Evolutionary conservation across 2,888 invertebrate genomes (phyloP).

Genomic region (Osmoderma eremita): DNA sequence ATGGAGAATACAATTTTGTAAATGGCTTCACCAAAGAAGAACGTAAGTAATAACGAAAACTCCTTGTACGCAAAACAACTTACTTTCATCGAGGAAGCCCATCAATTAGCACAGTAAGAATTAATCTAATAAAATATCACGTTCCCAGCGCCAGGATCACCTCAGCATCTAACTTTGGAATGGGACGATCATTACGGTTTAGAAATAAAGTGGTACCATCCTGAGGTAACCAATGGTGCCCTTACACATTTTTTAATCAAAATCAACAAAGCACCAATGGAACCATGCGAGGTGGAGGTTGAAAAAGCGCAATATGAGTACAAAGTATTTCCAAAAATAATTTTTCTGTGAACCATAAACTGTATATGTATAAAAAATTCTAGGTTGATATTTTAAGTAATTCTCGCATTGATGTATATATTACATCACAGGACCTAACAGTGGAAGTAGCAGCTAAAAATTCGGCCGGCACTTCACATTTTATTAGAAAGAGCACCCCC

Average conservation of each 20-base stretch:
- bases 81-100: not conserved
- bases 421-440: not conserved
- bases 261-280: not conserved
- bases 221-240: conserved; percentile 15
- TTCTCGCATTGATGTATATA: not conserved
- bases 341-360: not conserved
- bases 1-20: not conserved
- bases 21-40: not conserved
- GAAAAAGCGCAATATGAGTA: conserved; percentile 1
- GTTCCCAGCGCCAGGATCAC: not conserved
- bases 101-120: not conserved
- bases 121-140: not conserved
- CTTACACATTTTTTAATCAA: conserved; percentile 1
- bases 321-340: not conserved
- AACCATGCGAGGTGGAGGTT: not conserved
- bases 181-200: conserved; percentile 19
- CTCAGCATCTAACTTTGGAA: not conserved
- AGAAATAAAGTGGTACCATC: conserved; percentile 17
- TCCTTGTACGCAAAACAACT: not conserved
- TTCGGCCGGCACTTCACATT: not conserved
- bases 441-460: conserved; percentile 11
- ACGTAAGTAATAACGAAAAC: not conserved
- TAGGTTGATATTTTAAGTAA: not conserved
- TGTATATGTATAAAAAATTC: not conserved
- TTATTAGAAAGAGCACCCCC: not conserved